These are phyloP conservation scores for Scaeva pyrastri DNA, from an alignment of 2,888 invertebrate genomes.

Conservation along the genomic window DNA sequence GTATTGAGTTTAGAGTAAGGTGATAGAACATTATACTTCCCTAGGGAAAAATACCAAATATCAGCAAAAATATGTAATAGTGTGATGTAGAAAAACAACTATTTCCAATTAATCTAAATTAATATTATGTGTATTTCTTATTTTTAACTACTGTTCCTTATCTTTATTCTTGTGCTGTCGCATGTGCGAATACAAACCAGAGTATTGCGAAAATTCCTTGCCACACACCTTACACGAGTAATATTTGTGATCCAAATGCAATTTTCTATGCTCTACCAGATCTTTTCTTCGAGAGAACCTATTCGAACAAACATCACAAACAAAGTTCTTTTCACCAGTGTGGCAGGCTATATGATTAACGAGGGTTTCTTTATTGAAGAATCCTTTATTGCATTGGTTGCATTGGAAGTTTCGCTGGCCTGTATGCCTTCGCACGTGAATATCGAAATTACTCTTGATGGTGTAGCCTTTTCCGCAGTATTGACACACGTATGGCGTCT, in stretches of 20 bases:
- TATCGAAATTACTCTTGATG: constrained; percentile 72
- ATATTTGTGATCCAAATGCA: constrained; percentile 80
- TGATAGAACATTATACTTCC: too few species aligned
- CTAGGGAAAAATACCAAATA: neutral
- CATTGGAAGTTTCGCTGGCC: constrained; percentile 80
- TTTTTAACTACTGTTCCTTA: constrained; percentile 26
- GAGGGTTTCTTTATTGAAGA: constrained; percentile 81
- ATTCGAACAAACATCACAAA: constrained; percentile 80
- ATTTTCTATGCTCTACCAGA: constrained; percentile 81
- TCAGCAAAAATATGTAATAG: neutral
- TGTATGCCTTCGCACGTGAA: constrained; percentile 80
- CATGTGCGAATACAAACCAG: constrained; percentile 81
- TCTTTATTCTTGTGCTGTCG: constrained; percentile 55
- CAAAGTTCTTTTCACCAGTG: constrained; percentile 80
- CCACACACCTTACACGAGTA: constrained; percentile 79
- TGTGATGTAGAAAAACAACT: neutral
- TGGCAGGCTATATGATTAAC: constrained; percentile 80
- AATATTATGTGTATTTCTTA: neutral
- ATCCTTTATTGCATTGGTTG: constrained; percentile 80
- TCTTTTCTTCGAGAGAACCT: constrained; percentile 81
- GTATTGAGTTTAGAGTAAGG: neutral
- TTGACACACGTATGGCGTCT: constrained; percentile 60
- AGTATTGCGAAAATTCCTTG: constrained; percentile 81
- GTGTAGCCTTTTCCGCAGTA: constrained; percentile 58
- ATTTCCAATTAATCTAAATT: constrained; percentile 13